Conservation (phyloP, 1,140 invertebrate species). For the Portunus trituberculatus region DNA sequence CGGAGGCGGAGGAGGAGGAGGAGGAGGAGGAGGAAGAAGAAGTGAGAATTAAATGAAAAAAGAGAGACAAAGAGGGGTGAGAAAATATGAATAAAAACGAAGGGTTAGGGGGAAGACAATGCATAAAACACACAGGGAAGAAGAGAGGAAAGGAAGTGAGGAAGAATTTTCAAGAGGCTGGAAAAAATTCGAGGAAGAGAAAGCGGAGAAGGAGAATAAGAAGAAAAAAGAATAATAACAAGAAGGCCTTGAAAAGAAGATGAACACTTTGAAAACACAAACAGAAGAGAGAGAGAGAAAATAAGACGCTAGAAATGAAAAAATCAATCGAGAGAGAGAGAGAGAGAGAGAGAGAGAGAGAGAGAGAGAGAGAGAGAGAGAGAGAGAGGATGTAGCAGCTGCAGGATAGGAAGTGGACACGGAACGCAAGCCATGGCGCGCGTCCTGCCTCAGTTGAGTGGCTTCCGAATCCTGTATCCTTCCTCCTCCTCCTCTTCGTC, state of each 20-base stretch:
- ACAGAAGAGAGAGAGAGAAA: not conserved
- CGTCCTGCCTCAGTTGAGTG: not conserved
- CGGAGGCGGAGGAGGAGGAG: not conserved
- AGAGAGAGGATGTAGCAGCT: conserved; percentile 5
- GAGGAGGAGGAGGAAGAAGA: not conserved
- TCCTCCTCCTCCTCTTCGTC: not conserved
- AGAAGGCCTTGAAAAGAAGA: too few relatives aligned
- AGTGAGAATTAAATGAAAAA: not conserved
- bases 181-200: not conserved
- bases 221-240: too few relatives aligned
- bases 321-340: conserved; percentile 41
- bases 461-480: not conserved
- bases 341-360: conserved; percentile 62
- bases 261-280: not conserved
- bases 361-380: conserved; percentile 63
- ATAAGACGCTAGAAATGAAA: not conserved
- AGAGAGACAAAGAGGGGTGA: not conserved
- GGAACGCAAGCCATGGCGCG: not conserved
- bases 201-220: not conserved
- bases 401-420: not conserved
- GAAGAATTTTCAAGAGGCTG: too few relatives aligned
- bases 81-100: too few relatives aligned
- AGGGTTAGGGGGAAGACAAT: too few relatives aligned
- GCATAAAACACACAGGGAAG: too few relatives aligned
- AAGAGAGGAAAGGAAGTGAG: too few relatives aligned